Evolutionary conservation across 2,113 vertebrate species (phyloP).

Genomic region (Ascaphus truei): DNA sequence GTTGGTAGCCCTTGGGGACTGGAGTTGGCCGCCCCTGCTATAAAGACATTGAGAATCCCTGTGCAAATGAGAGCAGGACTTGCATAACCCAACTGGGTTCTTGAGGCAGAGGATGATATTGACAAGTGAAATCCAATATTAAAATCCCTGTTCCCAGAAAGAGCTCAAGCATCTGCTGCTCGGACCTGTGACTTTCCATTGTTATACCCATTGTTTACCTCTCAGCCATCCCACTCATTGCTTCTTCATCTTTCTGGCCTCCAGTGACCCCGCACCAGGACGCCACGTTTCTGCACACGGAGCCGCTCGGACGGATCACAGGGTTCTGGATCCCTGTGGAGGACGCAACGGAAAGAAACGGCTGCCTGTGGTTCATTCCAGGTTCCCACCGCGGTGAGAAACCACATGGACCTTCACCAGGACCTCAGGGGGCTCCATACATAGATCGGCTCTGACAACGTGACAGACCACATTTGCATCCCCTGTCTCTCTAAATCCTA

Average conservation of each 20-base stretch:
- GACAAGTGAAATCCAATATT: too few relatives aligned
- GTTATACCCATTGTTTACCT: too few relatives aligned
- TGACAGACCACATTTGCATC: background rate
- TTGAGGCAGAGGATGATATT: too few relatives aligned
- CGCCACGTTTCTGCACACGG: constrained; percentile 86
- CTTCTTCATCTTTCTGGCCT: background rate
- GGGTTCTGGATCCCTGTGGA: constrained; percentile 91
- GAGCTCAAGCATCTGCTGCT: background rate
- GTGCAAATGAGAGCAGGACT: too few relatives aligned
- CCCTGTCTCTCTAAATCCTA: too few relatives aligned
- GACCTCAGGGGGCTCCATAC: too few relatives aligned
- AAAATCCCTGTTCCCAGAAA: background rate
- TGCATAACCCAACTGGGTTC: too few relatives aligned
- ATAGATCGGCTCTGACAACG: background rate
- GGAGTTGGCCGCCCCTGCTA: too few relatives aligned
- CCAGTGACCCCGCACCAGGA: constrained; percentile 88
- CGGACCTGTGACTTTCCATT: background rate
- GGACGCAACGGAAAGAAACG: constrained; percentile 76
- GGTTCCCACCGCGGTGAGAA: constrained; percentile 83
- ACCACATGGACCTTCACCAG: too few relatives aligned
- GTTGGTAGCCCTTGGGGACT: too few relatives aligned
- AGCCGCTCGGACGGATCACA: constrained; percentile 82
- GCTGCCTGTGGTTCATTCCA: constrained; percentile 94
- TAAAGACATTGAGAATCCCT: too few relatives aligned
- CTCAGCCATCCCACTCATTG: background rate